Conservation (phyloP, 1,140 invertebrate species). For the Palaemon carinicauda region DNA sequence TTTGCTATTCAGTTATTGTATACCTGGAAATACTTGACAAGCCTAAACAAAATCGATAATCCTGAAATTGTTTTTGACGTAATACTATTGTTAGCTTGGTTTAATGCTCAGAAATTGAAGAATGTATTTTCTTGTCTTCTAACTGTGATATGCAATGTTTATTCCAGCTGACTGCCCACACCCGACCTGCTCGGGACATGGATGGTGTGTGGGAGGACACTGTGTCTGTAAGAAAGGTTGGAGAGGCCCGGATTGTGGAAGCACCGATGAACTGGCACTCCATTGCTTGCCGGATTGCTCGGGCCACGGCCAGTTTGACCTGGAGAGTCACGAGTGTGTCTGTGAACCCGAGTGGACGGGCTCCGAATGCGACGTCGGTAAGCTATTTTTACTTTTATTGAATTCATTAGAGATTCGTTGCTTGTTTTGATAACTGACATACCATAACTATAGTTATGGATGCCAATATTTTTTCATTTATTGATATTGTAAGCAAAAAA, state of each 20-base stretch:
- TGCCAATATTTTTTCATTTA: too few relatives aligned
- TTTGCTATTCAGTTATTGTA: too few relatives aligned
- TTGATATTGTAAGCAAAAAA: too few relatives aligned
- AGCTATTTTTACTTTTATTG: not conserved
- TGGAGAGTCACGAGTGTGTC: conserved; percentile 85
- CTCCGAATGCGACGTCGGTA: conserved; percentile 82
- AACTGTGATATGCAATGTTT: not conserved
- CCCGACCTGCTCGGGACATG: conserved; percentile 93
- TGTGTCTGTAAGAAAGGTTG: conserved; percentile 98
- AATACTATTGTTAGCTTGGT: too few relatives aligned
- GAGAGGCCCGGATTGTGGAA: conserved; percentile 90
- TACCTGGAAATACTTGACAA: too few relatives aligned
- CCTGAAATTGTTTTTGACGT: too few relatives aligned
- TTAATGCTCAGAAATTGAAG: too few relatives aligned
- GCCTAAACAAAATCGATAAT: too few relatives aligned
- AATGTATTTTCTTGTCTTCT: too few relatives aligned
- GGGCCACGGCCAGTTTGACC: conserved; percentile 91
- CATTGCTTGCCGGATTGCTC: conserved; percentile 95
- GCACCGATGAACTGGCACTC: conserved; percentile 90
- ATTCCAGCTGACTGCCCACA: conserved; percentile 88
- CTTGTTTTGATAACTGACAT: too few relatives aligned
- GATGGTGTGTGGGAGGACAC: conserved; percentile 92
- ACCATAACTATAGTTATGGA: not conserved
- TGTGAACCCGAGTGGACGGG: conserved; percentile 94
- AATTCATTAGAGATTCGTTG: not conserved